These are phyloP conservation scores for Ceratina japonica DNA, from an alignment of 1,140 invertebrate genomes.

Conservation along the genomic window DNA sequence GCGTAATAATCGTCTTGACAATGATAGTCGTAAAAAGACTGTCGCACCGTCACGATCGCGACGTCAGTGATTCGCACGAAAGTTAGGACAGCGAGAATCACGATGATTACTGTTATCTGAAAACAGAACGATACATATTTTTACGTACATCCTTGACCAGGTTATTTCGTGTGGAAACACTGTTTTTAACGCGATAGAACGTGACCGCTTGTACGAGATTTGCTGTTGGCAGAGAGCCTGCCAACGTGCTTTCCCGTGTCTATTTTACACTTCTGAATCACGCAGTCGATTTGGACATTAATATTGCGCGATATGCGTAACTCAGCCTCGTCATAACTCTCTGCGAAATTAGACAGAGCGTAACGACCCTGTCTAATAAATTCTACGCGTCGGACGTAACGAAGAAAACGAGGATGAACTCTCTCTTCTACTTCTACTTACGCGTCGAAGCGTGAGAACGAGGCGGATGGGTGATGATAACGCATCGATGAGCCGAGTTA, in stretches of 20 bases:
- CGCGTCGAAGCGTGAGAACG: too few species aligned
- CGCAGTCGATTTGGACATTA: constrained; percentile 44
- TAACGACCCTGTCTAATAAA: background rate
- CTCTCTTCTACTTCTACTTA: too few species aligned
- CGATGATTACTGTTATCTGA: too few species aligned
- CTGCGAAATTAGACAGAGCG: background rate
- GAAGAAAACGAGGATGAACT: background rate
- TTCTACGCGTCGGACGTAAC: background rate
- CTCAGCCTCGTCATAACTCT: constrained; percentile 31
- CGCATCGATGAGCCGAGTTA: too few species aligned
- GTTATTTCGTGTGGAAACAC: background rate
- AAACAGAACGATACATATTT: too few species aligned
- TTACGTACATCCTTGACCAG: too few species aligned
- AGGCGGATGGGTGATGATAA: too few species aligned
- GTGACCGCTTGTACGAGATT: constrained; percentile 41
- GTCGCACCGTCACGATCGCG: too few species aligned
- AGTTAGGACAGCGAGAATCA: too few species aligned
- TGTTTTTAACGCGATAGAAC: background rate
- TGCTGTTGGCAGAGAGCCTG: constrained; percentile 48
- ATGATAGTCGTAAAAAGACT: too few species aligned
- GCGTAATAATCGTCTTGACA: too few species aligned
- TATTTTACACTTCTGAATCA: constrained; percentile 63
- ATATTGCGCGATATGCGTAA: constrained; percentile 43
- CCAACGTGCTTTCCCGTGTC: constrained; percentile 43
- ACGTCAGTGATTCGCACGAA: too few species aligned